Evolutionary conservation across 2,888 invertebrate genomes (phyloP), one percentile per base, ranked within the genome.

Genomic region (Tipula unca): DNA sequence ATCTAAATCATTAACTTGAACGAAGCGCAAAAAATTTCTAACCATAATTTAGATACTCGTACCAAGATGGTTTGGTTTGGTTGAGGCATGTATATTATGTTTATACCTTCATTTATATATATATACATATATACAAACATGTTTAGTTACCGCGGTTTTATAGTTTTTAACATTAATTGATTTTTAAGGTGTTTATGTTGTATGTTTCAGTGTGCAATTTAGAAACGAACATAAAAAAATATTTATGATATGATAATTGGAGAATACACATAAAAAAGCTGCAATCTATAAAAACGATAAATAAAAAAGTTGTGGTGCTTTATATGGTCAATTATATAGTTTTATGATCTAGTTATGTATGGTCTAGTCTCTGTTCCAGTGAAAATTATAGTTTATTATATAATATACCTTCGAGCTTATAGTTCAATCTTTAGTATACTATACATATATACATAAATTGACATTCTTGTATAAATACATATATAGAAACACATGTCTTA

Each of bases 151-250:
- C 69, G 20, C 69, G 69, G 69, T 69, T 25, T 69, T 48, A 48
- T 48, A n/a, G 48, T 48, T 48, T 69, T 13, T 20, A 69, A 69
- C 69, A 69, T 69, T 69, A 69, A 69, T 69, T 69, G 69, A 69
- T 69, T 69, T 69, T 69, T 69, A 69, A 69, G 69, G 69, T 69
- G 69, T 69, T 69, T 69, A 69, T 69, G 69, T 69, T 54, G 25
- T 69, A 25, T 69, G 69, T 69, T 69, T 25, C 69, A 10, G 10
- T 25, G 10, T 69, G 69, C 25, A 69, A 69, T 69, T 69, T 69
- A 25, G 20, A 69, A 25, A 8, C 69, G 25, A 25, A 25, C 25
- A 69, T 69, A 54, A 54, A 69, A 69, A 25, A 25, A 69, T 25
- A 13, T 69, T 69, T 69, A 69, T 69, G 69, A 69, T 69, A 25